These are phyloP conservation scores for Siniperca chuatsi DNA, from an alignment of 2,113 vertebrate species.

Conservation along the genomic window DNA sequence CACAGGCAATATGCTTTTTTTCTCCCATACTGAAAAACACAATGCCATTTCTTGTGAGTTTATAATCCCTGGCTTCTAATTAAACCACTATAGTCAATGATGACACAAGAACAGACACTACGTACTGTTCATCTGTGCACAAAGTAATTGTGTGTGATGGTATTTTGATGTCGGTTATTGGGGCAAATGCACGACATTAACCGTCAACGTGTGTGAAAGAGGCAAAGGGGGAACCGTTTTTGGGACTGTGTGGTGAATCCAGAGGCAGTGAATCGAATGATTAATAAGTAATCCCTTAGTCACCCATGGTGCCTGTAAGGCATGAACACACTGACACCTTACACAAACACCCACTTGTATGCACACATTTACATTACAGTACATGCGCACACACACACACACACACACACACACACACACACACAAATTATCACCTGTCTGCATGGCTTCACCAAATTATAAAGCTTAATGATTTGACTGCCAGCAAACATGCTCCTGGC, in stretches of 20 bases:
- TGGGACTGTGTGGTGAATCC: conserved; percentile 37
- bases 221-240: conserved; percentile 33
- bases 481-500: conserved; percentile 16
- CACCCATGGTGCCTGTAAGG: conserved; percentile 53
- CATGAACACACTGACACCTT: conserved; percentile 49
- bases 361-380: conserved; percentile 32
- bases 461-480: conserved; percentile 52
- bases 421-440: conserved; percentile 25
- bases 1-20: conserved; percentile 33
- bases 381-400: conserved; percentile 20
- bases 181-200: conserved; percentile 48
- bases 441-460: conserved; percentile 57
- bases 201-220: conserved; percentile 33
- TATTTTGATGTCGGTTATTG: conserved; percentile 41
- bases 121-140: conserved; percentile 22
- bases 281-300: conserved; percentile 81
- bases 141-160: conserved; percentile 9
- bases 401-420: conserved; percentile 11
- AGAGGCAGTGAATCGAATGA: conserved; percentile 80
- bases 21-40: conserved; percentile 37
- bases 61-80: conserved; percentile 78
- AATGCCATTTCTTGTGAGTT: conserved; percentile 55
- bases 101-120: conserved; percentile 13
- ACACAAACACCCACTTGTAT: conserved; percentile 34
- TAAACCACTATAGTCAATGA: conserved; percentile 55